These are phyloP conservation scores for Trichopoda pennipes DNA, from an alignment of 2,888 invertebrate species.

Conservation along the genomic window DNA sequence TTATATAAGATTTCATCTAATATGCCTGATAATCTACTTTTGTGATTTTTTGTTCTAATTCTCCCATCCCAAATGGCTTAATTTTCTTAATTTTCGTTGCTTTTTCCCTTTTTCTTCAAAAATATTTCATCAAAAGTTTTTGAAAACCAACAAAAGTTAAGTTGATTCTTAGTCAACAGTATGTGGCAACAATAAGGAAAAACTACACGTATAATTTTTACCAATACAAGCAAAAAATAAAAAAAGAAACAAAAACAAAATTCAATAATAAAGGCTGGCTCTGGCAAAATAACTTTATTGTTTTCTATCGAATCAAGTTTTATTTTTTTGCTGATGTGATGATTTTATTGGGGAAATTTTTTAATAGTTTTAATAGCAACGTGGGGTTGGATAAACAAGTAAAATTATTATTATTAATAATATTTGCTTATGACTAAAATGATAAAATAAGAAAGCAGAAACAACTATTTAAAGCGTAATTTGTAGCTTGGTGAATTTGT, in stretches of 20 bases:
- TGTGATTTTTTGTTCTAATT: neutral
- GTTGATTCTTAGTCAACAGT: conserved; percentile 40
- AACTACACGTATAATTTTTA: conserved; percentile 45
- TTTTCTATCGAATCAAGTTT: conserved; percentile 25
- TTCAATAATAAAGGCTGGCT: conserved; percentile 39
- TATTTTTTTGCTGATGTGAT: conserved; percentile 55
- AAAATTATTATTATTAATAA: conserved; percentile 48
- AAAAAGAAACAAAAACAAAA: neutral
- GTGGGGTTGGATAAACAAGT: conserved; percentile 31
- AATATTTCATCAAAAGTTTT: conserved; percentile 48
- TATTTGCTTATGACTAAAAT: conserved; percentile 45
- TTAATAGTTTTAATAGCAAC: conserved; percentile 24
- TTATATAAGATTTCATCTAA: conserved; percentile 10
- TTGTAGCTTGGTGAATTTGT: neutral
- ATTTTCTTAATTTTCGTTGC: conserved; percentile 3
- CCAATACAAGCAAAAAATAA: too few relatives aligned
- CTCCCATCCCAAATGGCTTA: conserved; percentile 8
- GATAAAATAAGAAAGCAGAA: neutral
- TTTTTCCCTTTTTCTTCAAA: neutral
- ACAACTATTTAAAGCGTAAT: conserved; percentile 39
- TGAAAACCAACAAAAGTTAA: conserved; percentile 57
- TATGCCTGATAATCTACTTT: conserved; percentile 42
- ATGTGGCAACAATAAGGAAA: conserved; percentile 33
- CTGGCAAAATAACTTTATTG: conserved; percentile 41
- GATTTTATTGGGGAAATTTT: conserved; percentile 8